Evolutionary conservation across 2,113 vertebrate species (phyloP), one percentile per base, ranked within the genome.

Genomic region (Centropus bengalensis): DNA sequence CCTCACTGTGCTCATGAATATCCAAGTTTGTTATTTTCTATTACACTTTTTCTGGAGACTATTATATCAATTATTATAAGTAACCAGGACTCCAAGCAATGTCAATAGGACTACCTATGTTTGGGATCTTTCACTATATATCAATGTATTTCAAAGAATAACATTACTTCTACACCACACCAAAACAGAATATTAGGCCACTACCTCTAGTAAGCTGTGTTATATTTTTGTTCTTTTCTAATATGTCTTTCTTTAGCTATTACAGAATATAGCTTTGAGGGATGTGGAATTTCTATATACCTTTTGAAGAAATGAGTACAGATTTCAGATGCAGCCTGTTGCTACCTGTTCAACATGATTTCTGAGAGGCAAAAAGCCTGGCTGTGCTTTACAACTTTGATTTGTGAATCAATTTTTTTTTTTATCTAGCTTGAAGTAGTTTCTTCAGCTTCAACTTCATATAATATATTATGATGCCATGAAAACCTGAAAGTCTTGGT

Each of bases 391-490:
- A 45, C 70, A 87, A 9, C 30, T 86, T 87, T 74, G 71, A 74
- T 88, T 96, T 86, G 44, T 59, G 64, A 95, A 91, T 88, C 84
- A 86, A n/a, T 91, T 95, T 66, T 82, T 45, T 36, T 36, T 93
- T 95, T 83, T 64, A 12, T 80, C 59, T 52, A n/a, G 27, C 49
- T 67, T 54, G 22, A 81, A 94, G 54, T 70, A 28, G 16, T 68
- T 91, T 63, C 24, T 64, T 70, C 71, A 60, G 10, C 73, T 91
- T 36, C 45, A 70, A 16, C 33, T 81, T 82, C 26, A 6, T 32
- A 5, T 33, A n/a, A 6, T 32, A 5, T 33, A n/a, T 27, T 21
- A 10, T 5, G 20, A 38, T n/a, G 44, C 32, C 42, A 1, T 86
- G 63, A 40, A 44, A 92, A 89, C 27, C 22, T 59, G 26, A 74